Base-by-base conservation (phyloP, 1,140 invertebrate genomes). In the Caenorhabditis briggsae region DNA sequence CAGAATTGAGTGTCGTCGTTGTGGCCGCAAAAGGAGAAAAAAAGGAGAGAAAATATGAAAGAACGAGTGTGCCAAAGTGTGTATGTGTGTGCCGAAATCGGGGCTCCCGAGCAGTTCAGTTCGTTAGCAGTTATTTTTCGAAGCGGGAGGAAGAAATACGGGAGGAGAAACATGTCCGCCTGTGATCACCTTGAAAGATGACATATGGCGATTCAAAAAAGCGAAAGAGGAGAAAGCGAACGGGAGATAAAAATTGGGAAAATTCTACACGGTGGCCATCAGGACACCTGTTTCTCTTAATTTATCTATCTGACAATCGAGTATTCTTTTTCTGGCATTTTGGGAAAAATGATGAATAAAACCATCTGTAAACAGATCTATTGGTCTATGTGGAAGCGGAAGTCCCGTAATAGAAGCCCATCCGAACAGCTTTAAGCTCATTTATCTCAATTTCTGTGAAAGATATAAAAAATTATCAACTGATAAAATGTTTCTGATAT, bases 11-110 rank as follows among this genome's bases (percentile, higher is more conserved):
- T 70, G 61, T n/a, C 16, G 58, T 78, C n/a, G 43, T 50, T n/a
- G 43, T 33, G 5, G 41, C 46, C 41, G 43, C 16, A 70, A 70
- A 70, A 18, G 9, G 18, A 9, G 16, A 46, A 46, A 78, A 50
- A 50, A 78, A 78, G 43, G 14, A 43, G n/a, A 20, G n/a, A 65
- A 70, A 70, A 70, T 64, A 64, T 64, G 23, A 64, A 16, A 70
- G 64, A 70, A 70, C 64, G 64, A 70, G 59, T 61, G 59, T 61
- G 59, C 59, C 64, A 46, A 70, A 53, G 64, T 43, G 33, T 46
- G 18, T 14, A 53, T 16, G 64, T 70, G 64, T 43, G 64, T 46
- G 18, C 33, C 12, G 18, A 70, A 46, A 70, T 53, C 11, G 16
- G 50, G 50, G 16, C 16, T 43, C 33, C 33, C 33, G 18, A 46